Evolutionary conservation across 2,113 vertebrate genomes (phyloP), one percentile per base, ranked within the genome.

Genomic region (Aspidoscelis tigris): DNA sequence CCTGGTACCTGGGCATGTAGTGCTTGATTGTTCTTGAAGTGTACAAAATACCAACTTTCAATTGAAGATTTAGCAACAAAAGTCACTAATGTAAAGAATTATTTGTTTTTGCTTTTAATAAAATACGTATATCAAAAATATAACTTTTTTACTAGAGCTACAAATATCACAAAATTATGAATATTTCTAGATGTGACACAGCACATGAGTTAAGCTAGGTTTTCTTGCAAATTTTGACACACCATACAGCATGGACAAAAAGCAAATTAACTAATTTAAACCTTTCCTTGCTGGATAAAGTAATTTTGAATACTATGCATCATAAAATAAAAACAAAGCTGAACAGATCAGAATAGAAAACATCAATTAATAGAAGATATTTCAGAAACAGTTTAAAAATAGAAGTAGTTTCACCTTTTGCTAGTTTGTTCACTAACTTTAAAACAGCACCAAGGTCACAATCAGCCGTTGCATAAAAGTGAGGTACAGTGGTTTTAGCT

Each of bases 401-500:
- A 80, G 41, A 16, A 86, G 50, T 50, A 43, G 22, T 76, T 89
- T 91, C 61, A 98, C 98, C 97, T 97, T 96, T 96, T 90, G 97
- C 96, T 78, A 99, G 84, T 73, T 97, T 92, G 90, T 97, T 95
- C 87, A 97, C 97, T 82, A 98, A 94, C 89, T 96, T 94, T 93
- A 98, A 94, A 92, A 99, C 92, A 4, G 97, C 97, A 76, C 95
- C 97, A 88, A 99, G 93, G 87, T 98, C 96, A 93, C 98, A 99
- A 94, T 98, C 96, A 12, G 98, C 93, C 43, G 96, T 96, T 85
- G 97, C 97, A 70, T 99, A 99, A 0, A 98, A 95, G 50, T 99
- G 99, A 89, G 98, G 98, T 90, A 99, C 96, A 74, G 97, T 99
- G 83, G 95, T 96, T 95, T 99, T 99, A 44, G 99, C 99, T 81